These are phyloP conservation scores for Triplophysa tibetana DNA, from an alignment of 2,113 vertebrate genomes.

Conservation along the genomic window DNA sequence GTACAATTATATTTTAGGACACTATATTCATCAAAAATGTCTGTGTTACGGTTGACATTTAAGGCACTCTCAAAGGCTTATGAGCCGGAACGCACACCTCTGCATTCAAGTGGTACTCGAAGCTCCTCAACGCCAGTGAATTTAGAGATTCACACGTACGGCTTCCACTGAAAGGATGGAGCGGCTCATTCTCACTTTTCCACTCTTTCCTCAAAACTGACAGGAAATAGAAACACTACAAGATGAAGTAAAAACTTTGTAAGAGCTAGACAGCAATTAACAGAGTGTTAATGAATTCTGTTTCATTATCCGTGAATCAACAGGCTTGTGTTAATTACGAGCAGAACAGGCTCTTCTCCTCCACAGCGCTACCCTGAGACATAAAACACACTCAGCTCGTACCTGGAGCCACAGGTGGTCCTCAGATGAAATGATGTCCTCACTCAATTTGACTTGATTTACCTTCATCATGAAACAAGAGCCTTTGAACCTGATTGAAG, in stretches of 20 bases:
- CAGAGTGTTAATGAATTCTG: slow-evolving; percentile 76
- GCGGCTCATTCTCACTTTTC: slow-evolving; percentile 51
- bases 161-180: slow-evolving; percentile 49
- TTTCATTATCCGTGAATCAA: slow-evolving; percentile 80
- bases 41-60: neutral
- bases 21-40: neutral
- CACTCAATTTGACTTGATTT: slow-evolving; percentile 5
- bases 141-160: slow-evolving; percentile 30
- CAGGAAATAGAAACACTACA: slow-evolving; percentile 58
- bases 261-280: slow-evolving; percentile 73
- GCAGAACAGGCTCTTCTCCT: slow-evolving; percentile 73
- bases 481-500: slow-evolving; percentile 35
- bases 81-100: slow-evolving; percentile 32
- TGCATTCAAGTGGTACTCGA: slow-evolving; percentile 34
- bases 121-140: slow-evolving; percentile 35
- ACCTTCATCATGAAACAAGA: slow-evolving; percentile 25
- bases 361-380: slow-evolving; percentile 66
- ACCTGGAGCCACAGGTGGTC: slow-evolving; percentile 75
- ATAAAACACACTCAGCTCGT: slow-evolving; percentile 60
- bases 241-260: slow-evolving; percentile 55
- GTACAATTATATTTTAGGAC: too few relatives aligned
- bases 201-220: slow-evolving; percentile 55
- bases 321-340: slow-evolving; percentile 78
- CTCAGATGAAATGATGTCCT: slow-evolving; percentile 25
- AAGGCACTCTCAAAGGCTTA: neutral